Conservation (phyloP, 2,113 vertebrate genomes). For the Oncorhynchus mykiss region DNA sequence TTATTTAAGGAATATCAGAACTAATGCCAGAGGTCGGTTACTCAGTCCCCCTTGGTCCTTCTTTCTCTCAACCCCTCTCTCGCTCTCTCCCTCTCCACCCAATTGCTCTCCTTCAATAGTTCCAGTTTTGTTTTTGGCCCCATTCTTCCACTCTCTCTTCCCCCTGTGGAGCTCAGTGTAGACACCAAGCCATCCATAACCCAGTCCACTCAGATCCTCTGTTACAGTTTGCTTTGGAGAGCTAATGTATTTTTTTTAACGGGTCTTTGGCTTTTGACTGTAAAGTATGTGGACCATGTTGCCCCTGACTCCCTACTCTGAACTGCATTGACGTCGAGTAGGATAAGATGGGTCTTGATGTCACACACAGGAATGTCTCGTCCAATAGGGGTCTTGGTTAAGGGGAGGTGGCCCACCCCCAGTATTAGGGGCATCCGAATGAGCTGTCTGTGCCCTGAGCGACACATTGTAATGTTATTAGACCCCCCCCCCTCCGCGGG, state of each 20-base stretch:
- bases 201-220: conserved; percentile 34
- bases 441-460: conserved; percentile 61
- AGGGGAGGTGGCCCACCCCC: conserved; percentile 22
- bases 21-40: background rate
- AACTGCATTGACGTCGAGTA: background rate
- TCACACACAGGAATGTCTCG: conserved; percentile 21
- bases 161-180: conserved; percentile 15
- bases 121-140: conserved; percentile 1
- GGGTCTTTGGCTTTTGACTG: conserved; percentile 50
- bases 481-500: background rate
- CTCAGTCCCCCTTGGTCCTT: conserved; percentile 33
- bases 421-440: conserved; percentile 32
- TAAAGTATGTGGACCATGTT: conserved; percentile 28
- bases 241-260: conserved; percentile 43
- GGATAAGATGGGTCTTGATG: background rate
- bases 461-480: conserved; percentile 37
- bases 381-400: conserved; percentile 37
- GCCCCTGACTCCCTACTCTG: background rate
- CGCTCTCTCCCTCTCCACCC: background rate
- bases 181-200: conserved; percentile 15
- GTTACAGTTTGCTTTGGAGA: conserved; percentile 47
- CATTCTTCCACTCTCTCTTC: conserved; percentile 1
- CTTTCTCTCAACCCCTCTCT: background rate
- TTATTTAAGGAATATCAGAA: conserved; percentile 9
- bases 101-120: too few relatives aligned